Percentiles rank a stretch among this genome's conserved stretches.
These are phyloP conservation scores for Catocala sponsa DNA, from an alignment of 2,888 invertebrate species.

Conservation along the genomic window DNA sequence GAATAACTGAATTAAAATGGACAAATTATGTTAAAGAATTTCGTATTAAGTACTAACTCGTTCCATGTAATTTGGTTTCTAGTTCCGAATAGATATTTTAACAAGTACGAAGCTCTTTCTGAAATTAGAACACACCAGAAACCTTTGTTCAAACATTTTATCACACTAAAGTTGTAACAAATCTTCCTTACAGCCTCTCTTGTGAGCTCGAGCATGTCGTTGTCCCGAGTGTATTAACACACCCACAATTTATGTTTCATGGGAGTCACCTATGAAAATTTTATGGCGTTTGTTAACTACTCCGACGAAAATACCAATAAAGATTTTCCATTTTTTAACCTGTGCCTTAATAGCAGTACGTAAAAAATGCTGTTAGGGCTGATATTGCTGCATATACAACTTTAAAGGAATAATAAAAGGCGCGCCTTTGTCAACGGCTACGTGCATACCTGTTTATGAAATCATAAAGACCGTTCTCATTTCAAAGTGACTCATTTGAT, in stretches of 20 bases:
- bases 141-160: slow-evolving; percentile 25
- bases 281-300: slow-evolving; percentile 68
- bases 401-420: slow-evolving; percentile 20
- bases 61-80: slow-evolving; percentile 12
- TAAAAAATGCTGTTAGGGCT: slow-evolving; percentile 33
- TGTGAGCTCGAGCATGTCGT: slow-evolving; percentile 46
- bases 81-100: slow-evolving; percentile 9
- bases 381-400: slow-evolving; percentile 16
- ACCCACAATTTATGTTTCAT: slow-evolving; percentile 71
- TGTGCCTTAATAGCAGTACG: slow-evolving; percentile 19
- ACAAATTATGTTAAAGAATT: no score
- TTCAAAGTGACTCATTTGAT: background rate
- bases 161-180: slow-evolving; percentile 42
- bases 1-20: background rate
- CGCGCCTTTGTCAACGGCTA: slow-evolving; percentile 8
- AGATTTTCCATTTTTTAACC: slow-evolving; percentile 51
- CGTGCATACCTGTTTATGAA: slow-evolving; percentile 3
- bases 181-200: slow-evolving; percentile 32
- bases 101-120: slow-evolving; percentile 12
- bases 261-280: slow-evolving; percentile 72
- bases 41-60: slow-evolving; percentile 4
- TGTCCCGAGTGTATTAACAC: slow-evolving; percentile 68
- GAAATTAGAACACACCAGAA: slow-evolving; percentile 14
- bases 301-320: slow-evolving; percentile 59
- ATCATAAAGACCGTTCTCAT: slow-evolving; percentile 1